A percentile compares a stretch with the other conserved stretches of the same genome.
These are phyloP conservation scores for Odontothrips loti DNA, from an alignment of 2,888 invertebrate species.

Conservation along the genomic window DNA sequence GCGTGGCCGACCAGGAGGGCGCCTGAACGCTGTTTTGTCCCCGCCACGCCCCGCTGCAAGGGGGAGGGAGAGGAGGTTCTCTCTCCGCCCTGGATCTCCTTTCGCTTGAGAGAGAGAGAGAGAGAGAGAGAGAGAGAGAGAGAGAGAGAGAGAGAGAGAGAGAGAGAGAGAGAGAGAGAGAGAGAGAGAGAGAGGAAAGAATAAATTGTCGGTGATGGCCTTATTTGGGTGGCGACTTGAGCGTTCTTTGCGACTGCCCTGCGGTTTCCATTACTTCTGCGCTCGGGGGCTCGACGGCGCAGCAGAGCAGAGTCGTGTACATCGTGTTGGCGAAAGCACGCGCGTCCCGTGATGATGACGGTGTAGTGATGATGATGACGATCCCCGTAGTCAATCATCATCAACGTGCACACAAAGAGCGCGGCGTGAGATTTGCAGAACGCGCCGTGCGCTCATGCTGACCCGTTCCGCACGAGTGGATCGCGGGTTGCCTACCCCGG, in stretches of 20 bases:
- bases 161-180: no score
- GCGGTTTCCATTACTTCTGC: neutral
- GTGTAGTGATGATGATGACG: neutral
- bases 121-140: neutral
- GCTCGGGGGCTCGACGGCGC: neutral
- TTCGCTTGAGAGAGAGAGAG: no score
- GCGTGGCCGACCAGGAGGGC: neutral
- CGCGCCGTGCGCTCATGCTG: no score
- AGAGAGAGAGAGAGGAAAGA: neutral
- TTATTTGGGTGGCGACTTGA: constrained; percentile 4
- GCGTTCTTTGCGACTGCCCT: neutral
- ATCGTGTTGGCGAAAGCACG: neutral
- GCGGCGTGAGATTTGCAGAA: no score
- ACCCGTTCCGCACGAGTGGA: no score
- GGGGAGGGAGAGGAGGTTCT: no score
- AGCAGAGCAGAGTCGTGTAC: no score
- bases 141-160: neutral
- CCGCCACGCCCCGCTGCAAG: neutral
- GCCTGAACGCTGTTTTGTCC: neutral
- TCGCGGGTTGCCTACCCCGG: no score
- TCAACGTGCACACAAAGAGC: no score
- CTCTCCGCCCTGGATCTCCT: neutral
- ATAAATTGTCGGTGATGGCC: constrained; percentile 23
- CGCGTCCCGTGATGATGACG: neutral
- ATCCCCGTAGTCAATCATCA: no score